These are phyloP conservation scores for fruit fly (Drosophila melanogaster) DNA, from an alignment of 1,140 invertebrate genomes.

Conservation along the genomic window Release_6_plus_ISO1_MT NT_033779.5:19125501-19126000, in stretches of 20 bases:
- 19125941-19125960: slow-evolving; percentile 99
- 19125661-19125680: slow-evolving; percentile 99
- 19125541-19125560: slow-evolving; percentile 99
- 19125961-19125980: slow-evolving; percentile 99
- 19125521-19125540: slow-evolving; percentile 98
- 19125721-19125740: slow-evolving; percentile 98
- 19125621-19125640: slow-evolving; percentile 98
- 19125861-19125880: slow-evolving; percentile 99
- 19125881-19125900: slow-evolving; percentile 97
- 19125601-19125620: slow-evolving; percentile 98
- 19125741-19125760: slow-evolving; percentile 99
- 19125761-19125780: slow-evolving; percentile 98
- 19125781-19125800: slow-evolving; percentile 99
- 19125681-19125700: slow-evolving; percentile 99
- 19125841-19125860: slow-evolving; percentile 99
- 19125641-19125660: slow-evolving; percentile 98
- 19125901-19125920: slow-evolving; percentile 93
- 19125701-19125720: slow-evolving; percentile 96
- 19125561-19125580: slow-evolving; percentile 99
- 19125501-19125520: slow-evolving; percentile 94
- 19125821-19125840: slow-evolving; percentile 99
- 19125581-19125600: slow-evolving; percentile 98
- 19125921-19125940: slow-evolving; percentile 96
- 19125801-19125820: slow-evolving; percentile 99
- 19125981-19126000: slow-evolving; percentile 98